Conservation (phyloP, 2,888 invertebrate species). For the Drosophila rellima region DNA sequence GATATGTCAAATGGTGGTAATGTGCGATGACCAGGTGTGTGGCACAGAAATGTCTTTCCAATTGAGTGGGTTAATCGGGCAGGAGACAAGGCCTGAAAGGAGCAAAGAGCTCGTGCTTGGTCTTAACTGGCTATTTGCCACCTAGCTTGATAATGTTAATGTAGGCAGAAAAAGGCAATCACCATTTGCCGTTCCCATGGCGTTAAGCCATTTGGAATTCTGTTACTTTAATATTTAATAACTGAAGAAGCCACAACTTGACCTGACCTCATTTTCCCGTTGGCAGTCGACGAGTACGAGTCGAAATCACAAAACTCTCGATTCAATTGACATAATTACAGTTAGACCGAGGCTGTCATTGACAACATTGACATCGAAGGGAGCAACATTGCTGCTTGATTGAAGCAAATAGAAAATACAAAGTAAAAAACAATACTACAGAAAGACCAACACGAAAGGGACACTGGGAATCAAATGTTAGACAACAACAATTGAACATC, state of each 20-base stretch:
- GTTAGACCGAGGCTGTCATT: constrained; percentile 35
- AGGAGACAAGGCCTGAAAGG: background rate
- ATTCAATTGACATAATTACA: constrained; percentile 60
- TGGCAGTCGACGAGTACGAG: background rate
- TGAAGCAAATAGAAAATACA: constrained; percentile 2
- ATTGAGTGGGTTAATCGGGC: background rate
- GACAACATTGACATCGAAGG: constrained; percentile 11
- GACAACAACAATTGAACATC: constrained; percentile 21
- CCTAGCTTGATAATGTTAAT: constrained; percentile 14
- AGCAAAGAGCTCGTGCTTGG: background rate
- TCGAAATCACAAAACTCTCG: constrained; percentile 8
- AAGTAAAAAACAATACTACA: background rate
- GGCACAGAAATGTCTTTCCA: constrained; percentile 1
- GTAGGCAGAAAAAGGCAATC: background rate
- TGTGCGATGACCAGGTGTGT: constrained; percentile 10
- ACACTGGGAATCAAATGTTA: constrained; percentile 21
- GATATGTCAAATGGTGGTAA: background rate
- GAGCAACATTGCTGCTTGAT: constrained; percentile 9
- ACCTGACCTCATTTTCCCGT: constrained; percentile 36
- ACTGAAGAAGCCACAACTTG: constrained; percentile 22
- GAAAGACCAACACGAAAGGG: background rate
- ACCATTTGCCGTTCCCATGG: constrained; percentile 29
- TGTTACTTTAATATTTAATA: constrained; percentile 43
- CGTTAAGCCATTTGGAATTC: constrained; percentile 6
- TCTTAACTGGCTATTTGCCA: constrained; percentile 13